Conservation (phyloP, 2,113 vertebrate genomes). For the Pangasianodon gigas region DNA sequence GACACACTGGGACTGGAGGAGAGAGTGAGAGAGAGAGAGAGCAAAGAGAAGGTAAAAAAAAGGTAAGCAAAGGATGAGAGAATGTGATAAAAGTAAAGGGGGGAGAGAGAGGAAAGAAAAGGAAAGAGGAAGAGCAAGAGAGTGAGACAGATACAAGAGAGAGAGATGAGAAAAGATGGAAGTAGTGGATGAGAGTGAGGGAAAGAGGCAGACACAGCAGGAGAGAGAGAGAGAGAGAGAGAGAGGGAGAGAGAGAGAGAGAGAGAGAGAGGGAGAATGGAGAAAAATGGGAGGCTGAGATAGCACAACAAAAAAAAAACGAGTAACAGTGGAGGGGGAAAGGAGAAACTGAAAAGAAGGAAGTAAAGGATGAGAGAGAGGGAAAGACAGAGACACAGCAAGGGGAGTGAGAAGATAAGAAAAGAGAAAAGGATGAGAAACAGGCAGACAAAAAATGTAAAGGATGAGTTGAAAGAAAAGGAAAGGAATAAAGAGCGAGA, state of each 20-base stretch:
- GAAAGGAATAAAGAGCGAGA: not conserved
- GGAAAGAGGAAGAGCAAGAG: conserved; percentile 11
- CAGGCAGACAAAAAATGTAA: not conserved
- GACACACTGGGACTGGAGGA: rapidly evolving
- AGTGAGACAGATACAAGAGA: not conserved
- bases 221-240: too few relatives aligned
- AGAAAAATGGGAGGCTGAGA: too few relatives aligned
- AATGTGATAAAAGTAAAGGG: too few relatives aligned
- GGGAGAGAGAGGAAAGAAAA: conserved; percentile 9
- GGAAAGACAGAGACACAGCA: too few relatives aligned
- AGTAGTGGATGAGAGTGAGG: too few relatives aligned
- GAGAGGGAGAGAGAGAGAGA: too few relatives aligned
- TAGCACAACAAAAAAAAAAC: too few relatives aligned
- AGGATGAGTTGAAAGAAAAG: not conserved
- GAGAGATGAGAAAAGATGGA: too few relatives aligned
- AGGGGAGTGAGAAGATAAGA: not conserved
- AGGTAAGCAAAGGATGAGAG: not conserved
- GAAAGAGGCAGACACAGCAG: too few relatives aligned
- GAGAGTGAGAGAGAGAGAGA: not conserved
- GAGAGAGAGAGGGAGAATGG: conserved; percentile 16
- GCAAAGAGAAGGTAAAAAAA: not conserved
- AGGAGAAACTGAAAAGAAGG: not conserved
- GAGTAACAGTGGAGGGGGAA: not conserved
- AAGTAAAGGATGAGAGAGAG: not conserved
- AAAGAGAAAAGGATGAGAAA: not conserved